These are phyloP conservation scores for Melipona quadrifasciata DNA, from an alignment of 1,140 invertebrate species.

Conservation along the genomic window DNA sequence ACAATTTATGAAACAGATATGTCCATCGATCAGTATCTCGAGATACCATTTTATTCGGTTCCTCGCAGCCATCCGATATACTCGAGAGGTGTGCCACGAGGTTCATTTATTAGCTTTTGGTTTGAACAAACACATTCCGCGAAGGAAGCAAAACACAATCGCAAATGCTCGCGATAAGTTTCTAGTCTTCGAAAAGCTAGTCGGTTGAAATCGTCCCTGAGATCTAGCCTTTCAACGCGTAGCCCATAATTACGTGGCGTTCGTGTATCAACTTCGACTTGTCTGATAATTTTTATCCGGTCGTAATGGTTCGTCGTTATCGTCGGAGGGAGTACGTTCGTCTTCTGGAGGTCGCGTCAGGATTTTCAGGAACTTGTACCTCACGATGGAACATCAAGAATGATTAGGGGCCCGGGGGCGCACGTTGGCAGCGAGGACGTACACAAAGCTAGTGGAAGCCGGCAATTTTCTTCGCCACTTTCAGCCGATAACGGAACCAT, in stretches of 20 bases:
- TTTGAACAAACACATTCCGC: neutral
- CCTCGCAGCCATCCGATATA: neutral
- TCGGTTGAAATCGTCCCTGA: neutral
- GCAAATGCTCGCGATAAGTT: neutral
- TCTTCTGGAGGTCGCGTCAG: neutral
- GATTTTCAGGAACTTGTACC: slow-evolving; percentile 2
- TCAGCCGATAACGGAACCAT: slow-evolving; percentile 36
- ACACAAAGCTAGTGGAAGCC: neutral
- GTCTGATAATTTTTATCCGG: neutral
- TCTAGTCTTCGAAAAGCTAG: neutral
- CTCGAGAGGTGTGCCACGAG: neutral
- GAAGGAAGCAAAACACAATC: neutral
- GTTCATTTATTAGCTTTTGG: neutral
- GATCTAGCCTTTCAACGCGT: neutral
- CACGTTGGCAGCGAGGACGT: neutral
- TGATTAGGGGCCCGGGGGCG: slow-evolving; percentile 14
- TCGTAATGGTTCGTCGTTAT: neutral
- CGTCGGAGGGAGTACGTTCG: neutral
- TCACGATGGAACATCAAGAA: neutral
- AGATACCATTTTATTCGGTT: slow-evolving; percentile 3
- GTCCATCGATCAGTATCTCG: neutral
- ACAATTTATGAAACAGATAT: neutral
- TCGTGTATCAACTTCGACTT: neutral
- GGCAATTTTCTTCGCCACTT: slow-evolving; percentile 26
- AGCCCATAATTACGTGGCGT: neutral